Base-by-base conservation (phyloP, 2,888 invertebrate species). In the Athalia rosae region DNA sequence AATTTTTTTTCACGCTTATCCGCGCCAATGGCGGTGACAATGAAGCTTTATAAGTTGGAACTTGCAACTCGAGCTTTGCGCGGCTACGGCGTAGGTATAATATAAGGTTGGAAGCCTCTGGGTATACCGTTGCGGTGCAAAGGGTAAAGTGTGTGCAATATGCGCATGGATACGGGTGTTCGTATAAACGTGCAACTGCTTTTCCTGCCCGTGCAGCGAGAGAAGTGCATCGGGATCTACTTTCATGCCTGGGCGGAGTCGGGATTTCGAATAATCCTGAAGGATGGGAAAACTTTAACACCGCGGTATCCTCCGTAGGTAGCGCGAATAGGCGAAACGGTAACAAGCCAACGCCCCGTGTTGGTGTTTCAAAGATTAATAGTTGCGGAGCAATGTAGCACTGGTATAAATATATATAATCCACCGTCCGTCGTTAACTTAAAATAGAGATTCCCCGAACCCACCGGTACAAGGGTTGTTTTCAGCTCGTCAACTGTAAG, bases 211-310 rank as follows among this genome's bases (percentile, higher is more conserved):
- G 28, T 28, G 28, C 28, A 28, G 6, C 56, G 56, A 71, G 56
- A 71, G 58, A 71, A 58, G 58, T 71, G 71, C 58, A 71, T 71
- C 58, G 71, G 45, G 45, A 28, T 28, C 28, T 5, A 41, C 43
- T 71, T 45, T 71, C 45, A 71, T 58, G 15, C 43, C 71, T 71
- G 43, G 58, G 43, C 56, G 64, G n/a, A 41, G n/a, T 5, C 56
- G 47, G 47, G 71, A 71, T 71, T 71, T 71, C 58, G 77, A 63
- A 61, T 85, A 84, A 85, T 86, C 83, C 84, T 84, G 83, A 85
- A 84, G 83, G 86, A 84, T 82, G 79, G 79, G 15, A 62, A 71
- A 83, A 84, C 82, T 84, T 84, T 85, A 83, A 83, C 73, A 82
- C 81, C 83, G 67, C 79, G 76, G 28, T 28, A 28, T 28, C 28